Percentiles rank a stretch among this genome's conserved stretches.
Conservation (phyloP, 1,140 invertebrate genomes). For the Xylocopa sonorina region DNA sequence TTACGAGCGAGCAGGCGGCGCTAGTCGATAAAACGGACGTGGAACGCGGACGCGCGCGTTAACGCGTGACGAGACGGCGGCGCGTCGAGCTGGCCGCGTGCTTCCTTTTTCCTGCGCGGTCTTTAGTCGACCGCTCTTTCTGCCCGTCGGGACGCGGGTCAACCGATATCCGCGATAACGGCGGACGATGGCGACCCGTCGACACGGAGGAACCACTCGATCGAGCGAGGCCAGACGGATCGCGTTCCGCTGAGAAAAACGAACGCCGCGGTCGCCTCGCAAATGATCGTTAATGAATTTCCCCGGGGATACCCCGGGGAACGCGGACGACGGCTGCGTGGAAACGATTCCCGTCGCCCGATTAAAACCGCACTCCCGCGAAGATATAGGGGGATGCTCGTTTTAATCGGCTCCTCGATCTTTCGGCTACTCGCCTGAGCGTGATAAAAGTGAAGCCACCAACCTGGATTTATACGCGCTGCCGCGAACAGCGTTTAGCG, state of each 20-base stretch:
- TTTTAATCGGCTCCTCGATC: no score
- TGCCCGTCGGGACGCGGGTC: neutral
- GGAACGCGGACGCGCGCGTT: neutral
- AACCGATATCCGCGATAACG: constrained; percentile 39
- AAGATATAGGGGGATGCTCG: neutral
- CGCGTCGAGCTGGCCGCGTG: neutral
- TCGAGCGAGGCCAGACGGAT: neutral
- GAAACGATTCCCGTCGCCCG: neutral
- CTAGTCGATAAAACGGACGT: constrained; percentile 42
- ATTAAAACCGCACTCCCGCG: neutral
- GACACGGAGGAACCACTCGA: neutral
- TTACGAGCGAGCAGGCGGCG: constrained; percentile 38
- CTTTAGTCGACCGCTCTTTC: neutral
- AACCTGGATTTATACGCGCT: no score
- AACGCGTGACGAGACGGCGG: constrained; percentile 34
- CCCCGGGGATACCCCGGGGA: neutral
- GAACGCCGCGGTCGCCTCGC: neutral
- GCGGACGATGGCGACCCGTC: neutral
- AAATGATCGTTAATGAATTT: constrained; percentile 36
- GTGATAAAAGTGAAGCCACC: no score
- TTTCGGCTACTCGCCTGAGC: no score
- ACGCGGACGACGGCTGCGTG: neutral
- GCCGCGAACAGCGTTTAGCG: no score
- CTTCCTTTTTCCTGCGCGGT: constrained; percentile 2
- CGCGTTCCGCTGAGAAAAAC: constrained; percentile 5